phyloP scores from a whole-genome alignment of 1,140 invertebrate species.

The Diplogasteroides magnus region DNA sequence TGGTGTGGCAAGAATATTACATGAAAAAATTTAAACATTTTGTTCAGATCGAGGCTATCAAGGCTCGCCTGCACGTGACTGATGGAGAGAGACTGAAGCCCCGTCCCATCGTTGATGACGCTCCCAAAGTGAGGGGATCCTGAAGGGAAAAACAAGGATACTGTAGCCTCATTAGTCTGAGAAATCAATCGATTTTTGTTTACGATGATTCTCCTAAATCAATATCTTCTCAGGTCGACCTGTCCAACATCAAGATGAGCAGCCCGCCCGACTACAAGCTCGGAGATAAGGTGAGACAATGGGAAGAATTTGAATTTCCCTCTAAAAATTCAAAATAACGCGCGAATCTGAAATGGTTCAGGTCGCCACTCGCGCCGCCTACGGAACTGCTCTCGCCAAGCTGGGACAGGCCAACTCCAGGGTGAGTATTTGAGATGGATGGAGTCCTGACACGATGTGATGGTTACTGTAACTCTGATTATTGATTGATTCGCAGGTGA shows the following conservation, averaged over 20 bases:
- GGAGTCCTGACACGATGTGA: conserved; percentile 58
- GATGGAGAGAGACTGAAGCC: conserved; percentile 65
- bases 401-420: conserved; percentile 73
- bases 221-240: too few relatives aligned
- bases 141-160: too few relatives aligned
- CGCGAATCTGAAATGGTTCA: too few relatives aligned
- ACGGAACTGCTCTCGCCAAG: conserved; percentile 86
- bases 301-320: background rate
- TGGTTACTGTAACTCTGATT: conserved; percentile 58
- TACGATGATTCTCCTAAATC: too few relatives aligned
- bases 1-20: conserved; percentile 35
- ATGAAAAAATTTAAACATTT: background rate
- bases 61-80: conserved; percentile 58
- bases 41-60: conserved; percentile 64
- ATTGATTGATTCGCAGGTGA: too few relatives aligned
- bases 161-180: too few relatives aligned
- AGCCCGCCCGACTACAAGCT: conserved; percentile 77
- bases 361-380: conserved; percentile 86
- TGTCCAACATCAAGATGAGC: conserved; percentile 72
- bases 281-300: conserved; percentile 56
- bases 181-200: too few relatives aligned
- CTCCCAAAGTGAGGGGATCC: conserved; percentile 69
- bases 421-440: conserved; percentile 58
- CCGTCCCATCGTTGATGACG: conserved; percentile 68
- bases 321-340: too few relatives aligned